A percentile compares a stretch with the other conserved stretches of the same genome.
Evolutionary conservation across 2,113 vertebrate genomes (phyloP).

Genomic region (Carettochelys insculpta): DNA sequence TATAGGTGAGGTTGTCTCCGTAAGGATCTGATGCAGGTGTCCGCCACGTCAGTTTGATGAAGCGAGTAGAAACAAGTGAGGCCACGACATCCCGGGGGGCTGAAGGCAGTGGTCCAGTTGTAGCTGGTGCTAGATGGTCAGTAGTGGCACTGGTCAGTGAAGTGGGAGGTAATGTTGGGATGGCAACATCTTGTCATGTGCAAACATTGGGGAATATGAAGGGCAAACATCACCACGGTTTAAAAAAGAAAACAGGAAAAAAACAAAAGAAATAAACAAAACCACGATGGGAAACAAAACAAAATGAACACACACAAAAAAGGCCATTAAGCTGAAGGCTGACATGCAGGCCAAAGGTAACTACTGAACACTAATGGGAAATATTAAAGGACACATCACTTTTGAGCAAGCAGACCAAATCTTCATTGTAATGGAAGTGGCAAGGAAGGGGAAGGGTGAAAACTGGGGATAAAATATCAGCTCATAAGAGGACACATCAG

Average conservation of each 20-base stretch:
- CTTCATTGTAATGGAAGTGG: slow-evolving; percentile 67
- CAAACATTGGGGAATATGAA: slow-evolving; percentile 85
- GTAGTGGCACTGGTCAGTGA: slow-evolving; percentile 99
- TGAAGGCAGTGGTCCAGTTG: slow-evolving; percentile 90
- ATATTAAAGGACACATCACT: slow-evolving; percentile 64
- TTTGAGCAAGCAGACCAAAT: slow-evolving; percentile 66
- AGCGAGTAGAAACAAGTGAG: slow-evolving; percentile 96
- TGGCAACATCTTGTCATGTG: slow-evolving; percentile 94
- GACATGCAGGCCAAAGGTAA: slow-evolving; percentile 79
- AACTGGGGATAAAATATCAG: slow-evolving; percentile 35
- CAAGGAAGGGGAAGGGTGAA: slow-evolving; percentile 64
- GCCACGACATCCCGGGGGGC: slow-evolving; percentile 95
- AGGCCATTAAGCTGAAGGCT: slow-evolving; percentile 86
- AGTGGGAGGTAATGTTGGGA: slow-evolving; percentile 94
- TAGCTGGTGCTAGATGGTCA: slow-evolving; percentile 98
- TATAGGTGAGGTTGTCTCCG: slow-evolving; percentile 94
- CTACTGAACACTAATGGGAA: slow-evolving; percentile 74
- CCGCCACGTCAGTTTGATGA: slow-evolving; percentile 98
- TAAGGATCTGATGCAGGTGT: slow-evolving; percentile 90
- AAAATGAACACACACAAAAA: slow-evolving; percentile 86
- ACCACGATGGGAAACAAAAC: slow-evolving; percentile 87
- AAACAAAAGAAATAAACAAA: slow-evolving; percentile 90
- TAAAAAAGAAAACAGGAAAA: slow-evolving; percentile 86
- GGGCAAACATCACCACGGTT: slow-evolving; percentile 85
- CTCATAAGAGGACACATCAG: slow-evolving; percentile 44